Percentiles rank a stretch among this genome's conserved stretches.
Conservation (phyloP, 2,113 vertebrate species). For the Chaenocephalus aceratus region DNA sequence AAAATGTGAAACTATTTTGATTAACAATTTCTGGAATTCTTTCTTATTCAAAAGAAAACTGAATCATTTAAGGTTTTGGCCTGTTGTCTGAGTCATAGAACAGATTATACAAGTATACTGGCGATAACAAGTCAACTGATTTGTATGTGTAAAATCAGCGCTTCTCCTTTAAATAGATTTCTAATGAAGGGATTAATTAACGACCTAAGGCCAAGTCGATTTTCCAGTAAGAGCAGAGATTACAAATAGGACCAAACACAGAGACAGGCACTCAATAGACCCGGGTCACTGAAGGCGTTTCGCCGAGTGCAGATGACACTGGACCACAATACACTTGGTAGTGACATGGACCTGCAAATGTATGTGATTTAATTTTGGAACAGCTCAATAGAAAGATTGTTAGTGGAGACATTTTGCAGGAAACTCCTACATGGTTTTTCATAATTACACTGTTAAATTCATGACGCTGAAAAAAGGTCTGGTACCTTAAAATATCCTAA, state of each 20-base stretch:
- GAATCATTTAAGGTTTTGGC: background rate
- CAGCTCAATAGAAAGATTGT: background rate
- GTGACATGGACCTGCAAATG: background rate
- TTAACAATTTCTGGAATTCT: background rate
- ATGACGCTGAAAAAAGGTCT: too few species aligned
- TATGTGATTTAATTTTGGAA: background rate
- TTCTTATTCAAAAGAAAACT: background rate
- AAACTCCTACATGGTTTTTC: background rate
- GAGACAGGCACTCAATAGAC: slow-evolving; percentile 40
- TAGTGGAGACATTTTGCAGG: background rate
- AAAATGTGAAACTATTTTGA: background rate
- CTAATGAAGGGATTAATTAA: slow-evolving; percentile 55
- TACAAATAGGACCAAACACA: slow-evolving; percentile 32
- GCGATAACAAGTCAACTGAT: background rate
- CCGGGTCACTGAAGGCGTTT: slow-evolving; percentile 12
- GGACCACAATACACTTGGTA: background rate
- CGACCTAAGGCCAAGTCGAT: slow-evolving; percentile 43
- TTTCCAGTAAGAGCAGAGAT: slow-evolving; percentile 33
- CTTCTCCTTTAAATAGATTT: slow-evolving; percentile 50
- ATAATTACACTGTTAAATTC: background rate
- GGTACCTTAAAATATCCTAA: too few species aligned
- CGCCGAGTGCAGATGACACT: background rate
- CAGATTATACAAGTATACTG: background rate
- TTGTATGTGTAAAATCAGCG: slow-evolving; percentile 17
- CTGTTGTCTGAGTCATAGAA: background rate